Evolutionary conservation across 2,888 invertebrate species (phyloP), one percentile per base, ranked within the genome.

Genomic region (Drosophila paramelanica): DNA sequence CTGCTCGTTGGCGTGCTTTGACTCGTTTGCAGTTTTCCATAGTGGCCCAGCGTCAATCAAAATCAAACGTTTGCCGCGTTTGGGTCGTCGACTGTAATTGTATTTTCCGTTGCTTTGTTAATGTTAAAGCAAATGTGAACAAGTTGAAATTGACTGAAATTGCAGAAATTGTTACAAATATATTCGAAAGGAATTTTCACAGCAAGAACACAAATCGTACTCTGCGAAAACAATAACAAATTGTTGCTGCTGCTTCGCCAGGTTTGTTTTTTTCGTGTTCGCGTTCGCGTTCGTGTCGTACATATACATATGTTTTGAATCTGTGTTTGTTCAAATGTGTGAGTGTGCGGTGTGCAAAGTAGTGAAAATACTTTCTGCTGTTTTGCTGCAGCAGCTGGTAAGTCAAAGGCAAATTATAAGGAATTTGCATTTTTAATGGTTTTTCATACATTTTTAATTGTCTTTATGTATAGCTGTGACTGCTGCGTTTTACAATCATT

Each of bases 51-150:
- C 79, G 87, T 88, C 88, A 89, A 86, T 88, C 88, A 88, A 83
- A 85, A 81, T 88, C 88, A 89, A 83, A 85, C 76, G 75, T 81
- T 83, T 84, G 78, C 81, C 85, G 89, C 85, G 89, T 77, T 77
- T 77, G 79, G 80, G 88, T 77, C 53, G 67, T 62, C 61, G 73
- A 42, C 68, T n/a, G 43, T 55, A 39, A 49, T 65, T 58, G 49
- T 61, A 20, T 51, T 74, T 50, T 23, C 50, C 47, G 56, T 67
- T 61, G 45, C 17, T 39, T 49, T 59, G 56, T 14, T 42, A 14
- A 45, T 33, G 23, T 33, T 62, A 23, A 55, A 42, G 13, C 79
- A 73, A 74, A 66, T 65, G 53, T 62, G 65, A 80, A 67, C 67
- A 68, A 81, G 70, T 69, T 62, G 65, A 67, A 69, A 43, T 38